phyloP scores from a whole-genome alignment of 2,888 invertebrate genomes.

The Cheiracanthium punctorium region DNA sequence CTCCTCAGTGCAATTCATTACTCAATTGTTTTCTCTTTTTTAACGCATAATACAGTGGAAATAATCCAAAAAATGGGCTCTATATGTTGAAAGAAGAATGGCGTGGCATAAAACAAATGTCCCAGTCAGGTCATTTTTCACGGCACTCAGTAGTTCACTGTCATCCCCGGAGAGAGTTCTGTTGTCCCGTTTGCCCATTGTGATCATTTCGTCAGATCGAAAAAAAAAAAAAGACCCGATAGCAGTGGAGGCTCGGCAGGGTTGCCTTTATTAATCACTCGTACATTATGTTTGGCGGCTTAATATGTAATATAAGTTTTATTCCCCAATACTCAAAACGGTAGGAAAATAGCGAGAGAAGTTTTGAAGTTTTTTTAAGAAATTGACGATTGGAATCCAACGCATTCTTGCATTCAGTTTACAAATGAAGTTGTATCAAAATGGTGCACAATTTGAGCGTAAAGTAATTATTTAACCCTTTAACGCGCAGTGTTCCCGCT shows the following conservation, averaged over 20 bases:
- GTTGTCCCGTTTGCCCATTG: slow-evolving; percentile 32
- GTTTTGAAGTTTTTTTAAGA: too few relatives aligned
- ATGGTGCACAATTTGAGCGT: too few relatives aligned
- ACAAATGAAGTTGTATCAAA: too few relatives aligned
- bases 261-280: background rate
- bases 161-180: slow-evolving; percentile 37
- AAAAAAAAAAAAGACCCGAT: background rate
- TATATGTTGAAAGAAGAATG: slow-evolving; percentile 68
- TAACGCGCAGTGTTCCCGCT: too few relatives aligned
- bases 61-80: slow-evolving; percentile 20
- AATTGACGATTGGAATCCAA: too few relatives aligned
- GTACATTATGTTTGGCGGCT: background rate
- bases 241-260: background rate
- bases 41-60: slow-evolving; percentile 51
- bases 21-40: slow-evolving; percentile 55
- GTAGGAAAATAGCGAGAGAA: too few relatives aligned
- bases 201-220: slow-evolving; percentile 22
- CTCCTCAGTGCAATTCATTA: slow-evolving; percentile 41
- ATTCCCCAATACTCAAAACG: too few relatives aligned
- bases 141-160: slow-evolving; percentile 21
- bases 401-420: too few relatives aligned
- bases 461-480: too few relatives aligned
- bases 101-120: slow-evolving; percentile 67
- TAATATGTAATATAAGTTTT: too few relatives aligned
- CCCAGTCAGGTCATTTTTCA: slow-evolving; percentile 61